Percentiles rank a stretch among this genome's conserved stretches.
Conservation (phyloP, 2,113 vertebrate genomes). For the Amia ocellicauda region DNA sequence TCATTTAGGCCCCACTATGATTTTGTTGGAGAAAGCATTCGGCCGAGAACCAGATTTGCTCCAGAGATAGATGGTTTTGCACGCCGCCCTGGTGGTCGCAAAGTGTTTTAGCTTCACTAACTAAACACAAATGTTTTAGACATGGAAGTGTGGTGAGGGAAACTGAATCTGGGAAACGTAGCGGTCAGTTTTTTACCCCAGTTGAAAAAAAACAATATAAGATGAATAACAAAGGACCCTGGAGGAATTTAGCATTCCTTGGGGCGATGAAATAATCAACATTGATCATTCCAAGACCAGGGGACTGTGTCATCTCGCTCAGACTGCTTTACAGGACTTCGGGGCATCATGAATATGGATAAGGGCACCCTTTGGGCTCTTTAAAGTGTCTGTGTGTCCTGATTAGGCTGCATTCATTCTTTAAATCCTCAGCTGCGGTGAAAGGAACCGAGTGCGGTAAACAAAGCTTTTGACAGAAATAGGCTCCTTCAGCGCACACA, state of each 20-base stretch:
- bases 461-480: neutral
- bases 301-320: neutral
- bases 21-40: no score
- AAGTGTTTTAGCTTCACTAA: no score
- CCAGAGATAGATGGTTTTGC: no score
- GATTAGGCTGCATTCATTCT: constrained; percentile 16
- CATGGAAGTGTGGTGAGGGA: no score
- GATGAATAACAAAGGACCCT: neutral
- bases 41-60: no score
- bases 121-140: no score
- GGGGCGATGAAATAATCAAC: neutral
- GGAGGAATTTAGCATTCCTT: neutral
- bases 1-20: no score
- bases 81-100: no score
- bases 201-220: no score
- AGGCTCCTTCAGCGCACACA: neutral
- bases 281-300: neutral
- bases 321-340: constrained; percentile 4
- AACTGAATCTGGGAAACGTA: no score
- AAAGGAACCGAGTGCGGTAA: constrained; percentile 8
- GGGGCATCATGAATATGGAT: constrained; percentile 25
- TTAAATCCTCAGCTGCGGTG: constrained; percentile 18
- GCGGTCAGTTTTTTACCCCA: no score
- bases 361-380: constrained; percentile 7
- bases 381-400: neutral